Percentiles rank a stretch among this genome's conserved stretches.
phyloP scores from a whole-genome alignment of 2,113 vertebrate species.

The Hydropotes inermis region DNA sequence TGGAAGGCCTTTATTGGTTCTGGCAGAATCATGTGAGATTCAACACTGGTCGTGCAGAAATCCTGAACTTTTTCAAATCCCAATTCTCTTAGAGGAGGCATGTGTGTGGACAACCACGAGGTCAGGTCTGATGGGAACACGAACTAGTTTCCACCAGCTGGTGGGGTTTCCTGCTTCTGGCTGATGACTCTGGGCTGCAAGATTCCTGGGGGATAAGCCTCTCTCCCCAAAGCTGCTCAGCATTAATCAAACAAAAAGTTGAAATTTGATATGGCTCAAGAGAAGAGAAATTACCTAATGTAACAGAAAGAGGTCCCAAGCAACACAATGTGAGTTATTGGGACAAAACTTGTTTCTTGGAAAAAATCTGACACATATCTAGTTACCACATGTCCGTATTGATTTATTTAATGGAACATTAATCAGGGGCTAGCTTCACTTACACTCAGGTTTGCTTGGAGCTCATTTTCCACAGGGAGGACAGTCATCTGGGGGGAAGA shows the following conservation, averaged over 20 bases:
- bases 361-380: background rate
- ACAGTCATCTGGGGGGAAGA: background rate
- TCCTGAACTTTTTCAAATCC: too few species aligned
- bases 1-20: background rate
- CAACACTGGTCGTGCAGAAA: background rate
- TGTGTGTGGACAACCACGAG: background rate
- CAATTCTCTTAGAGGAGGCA: background rate
- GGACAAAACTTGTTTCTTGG: background rate
- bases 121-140: background rate
- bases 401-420: too few species aligned
- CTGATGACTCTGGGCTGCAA: background rate
- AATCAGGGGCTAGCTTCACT: background rate
- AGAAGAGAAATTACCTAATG: background rate
- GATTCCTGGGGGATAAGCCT: background rate
- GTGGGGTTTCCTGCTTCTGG: background rate
- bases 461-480: background rate
- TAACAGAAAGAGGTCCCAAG: background rate
- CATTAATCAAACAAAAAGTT: background rate
- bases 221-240: background rate
- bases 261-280: background rate
- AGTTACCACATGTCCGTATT: background rate
- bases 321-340: background rate
- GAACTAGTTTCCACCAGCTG: background rate
- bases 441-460: background rate
- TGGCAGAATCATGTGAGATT: background rate